Percentiles rank a stretch among this genome's conserved stretches.
Conservation (phyloP, 2,113 vertebrate species). For the Syrrhaptes paradoxus region DNA sequence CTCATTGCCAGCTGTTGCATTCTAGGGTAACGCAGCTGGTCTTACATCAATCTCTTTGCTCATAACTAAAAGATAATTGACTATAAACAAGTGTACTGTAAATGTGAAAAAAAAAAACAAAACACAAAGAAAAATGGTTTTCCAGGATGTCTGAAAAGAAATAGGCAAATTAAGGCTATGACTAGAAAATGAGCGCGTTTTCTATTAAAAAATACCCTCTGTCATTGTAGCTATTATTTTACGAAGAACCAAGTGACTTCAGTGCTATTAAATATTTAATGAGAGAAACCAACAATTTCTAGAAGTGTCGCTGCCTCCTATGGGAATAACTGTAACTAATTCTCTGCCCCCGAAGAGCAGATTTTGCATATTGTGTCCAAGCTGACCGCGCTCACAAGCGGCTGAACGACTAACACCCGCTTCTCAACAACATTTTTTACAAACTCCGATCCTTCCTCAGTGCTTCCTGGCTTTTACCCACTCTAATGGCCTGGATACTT, state of each 20-base stretch:
- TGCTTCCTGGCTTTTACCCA: not conserved
- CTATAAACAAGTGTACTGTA: constrained; percentile 19
- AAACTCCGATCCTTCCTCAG: not conserved
- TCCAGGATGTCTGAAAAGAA: not conserved
- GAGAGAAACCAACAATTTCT: constrained; percentile 29
- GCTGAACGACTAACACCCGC: not conserved
- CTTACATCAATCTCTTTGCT: constrained; percentile 5
- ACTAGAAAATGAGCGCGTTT: constrained; percentile 26
- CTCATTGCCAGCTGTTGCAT: constrained; percentile 10
- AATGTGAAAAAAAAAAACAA: not conserved
- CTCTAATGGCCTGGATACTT: constrained; percentile 24
- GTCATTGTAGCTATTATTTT: not conserved
- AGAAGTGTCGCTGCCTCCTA: not conserved
- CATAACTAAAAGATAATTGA: constrained; percentile 57
- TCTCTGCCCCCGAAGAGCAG: not conserved
- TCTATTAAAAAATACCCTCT: constrained; percentile 40
- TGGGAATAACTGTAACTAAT: not conserved
- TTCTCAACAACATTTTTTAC: not conserved
- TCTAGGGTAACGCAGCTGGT: not conserved
- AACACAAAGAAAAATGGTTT: not conserved
- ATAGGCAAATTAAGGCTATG: constrained; percentile 14
- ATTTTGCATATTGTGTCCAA: not conserved
- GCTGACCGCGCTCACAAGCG: not conserved
- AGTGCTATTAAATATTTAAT: constrained; percentile 36
- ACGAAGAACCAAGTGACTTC: constrained; percentile 32